Evolutionary conservation across 2,113 vertebrate genomes (phyloP).

Genomic region (Rattus norvegicus): DNA sequence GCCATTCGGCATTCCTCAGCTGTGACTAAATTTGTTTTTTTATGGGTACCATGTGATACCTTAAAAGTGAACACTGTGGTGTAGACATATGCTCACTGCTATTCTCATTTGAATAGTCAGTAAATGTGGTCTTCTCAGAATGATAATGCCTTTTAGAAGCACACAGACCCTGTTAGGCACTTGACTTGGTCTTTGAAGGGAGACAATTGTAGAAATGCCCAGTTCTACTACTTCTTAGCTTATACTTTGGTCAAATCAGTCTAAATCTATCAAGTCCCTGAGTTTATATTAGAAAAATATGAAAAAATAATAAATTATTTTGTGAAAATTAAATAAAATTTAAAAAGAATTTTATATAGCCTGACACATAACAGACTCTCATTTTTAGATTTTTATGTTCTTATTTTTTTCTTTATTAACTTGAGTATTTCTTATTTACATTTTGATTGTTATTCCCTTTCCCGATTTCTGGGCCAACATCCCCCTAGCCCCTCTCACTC

Average conservation of each 20-base stretch:
- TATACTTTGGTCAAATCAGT: neutral
- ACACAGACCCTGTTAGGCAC: neutral
- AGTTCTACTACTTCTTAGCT: neutral
- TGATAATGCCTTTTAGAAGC: neutral
- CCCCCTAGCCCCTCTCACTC: no score
- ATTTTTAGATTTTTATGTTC: no score
- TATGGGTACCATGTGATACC: neutral
- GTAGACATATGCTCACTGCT: neutral
- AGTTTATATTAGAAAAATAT: neutral
- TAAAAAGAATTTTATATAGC: neutral
- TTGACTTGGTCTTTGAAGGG: neutral
- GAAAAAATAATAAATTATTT: neutral
- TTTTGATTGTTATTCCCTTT: no score
- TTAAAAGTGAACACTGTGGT: neutral
- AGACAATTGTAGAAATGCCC: neutral
- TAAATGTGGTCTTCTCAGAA: neutral
- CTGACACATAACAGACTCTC: neutral
- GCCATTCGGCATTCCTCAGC: no score
- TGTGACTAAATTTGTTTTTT: neutral
- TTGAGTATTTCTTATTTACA: no score
- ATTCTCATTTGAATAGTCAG: neutral
- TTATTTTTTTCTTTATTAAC: no score
- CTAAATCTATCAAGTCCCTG: neutral
- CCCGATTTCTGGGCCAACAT: no score
- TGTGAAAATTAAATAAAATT: constrained; percentile 24